Conservation (phyloP, 2,113 vertebrate species). For the Salvelinus sp. region DNA sequence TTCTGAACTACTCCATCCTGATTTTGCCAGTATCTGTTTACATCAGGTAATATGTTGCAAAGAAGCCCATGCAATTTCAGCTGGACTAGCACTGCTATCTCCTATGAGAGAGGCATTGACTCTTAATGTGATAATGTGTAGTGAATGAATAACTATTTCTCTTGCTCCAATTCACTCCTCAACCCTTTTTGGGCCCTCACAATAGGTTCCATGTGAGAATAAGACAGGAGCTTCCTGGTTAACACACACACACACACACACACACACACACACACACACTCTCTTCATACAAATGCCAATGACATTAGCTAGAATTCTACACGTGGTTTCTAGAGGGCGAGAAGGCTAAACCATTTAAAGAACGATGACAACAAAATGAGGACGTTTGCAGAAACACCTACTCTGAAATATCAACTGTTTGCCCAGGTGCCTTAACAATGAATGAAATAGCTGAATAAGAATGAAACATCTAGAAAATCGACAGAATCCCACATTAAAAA, state of each 20-base stretch:
- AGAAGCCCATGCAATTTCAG: not conserved
- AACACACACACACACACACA: slow-evolving; percentile 15
- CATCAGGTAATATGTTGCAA: too few species aligned
- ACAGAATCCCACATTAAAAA: too few species aligned
- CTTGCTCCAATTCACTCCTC: not conserved
- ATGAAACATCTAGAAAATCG: too few species aligned
- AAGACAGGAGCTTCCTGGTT: slow-evolving; percentile 1
- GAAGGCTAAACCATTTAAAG: too few species aligned
- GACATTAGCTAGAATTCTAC: not conserved
- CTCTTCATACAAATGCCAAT: not conserved
- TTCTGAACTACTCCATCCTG: not conserved
- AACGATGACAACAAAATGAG: too few species aligned
- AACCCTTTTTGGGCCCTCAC: not conserved
- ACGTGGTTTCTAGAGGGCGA: too few species aligned
- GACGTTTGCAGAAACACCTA: too few species aligned
- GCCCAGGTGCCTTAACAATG: too few species aligned
- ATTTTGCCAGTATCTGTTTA: not conserved
- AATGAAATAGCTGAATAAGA: too few species aligned
- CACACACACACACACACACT: not conserved
- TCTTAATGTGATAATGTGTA: slow-evolving; percentile 37
- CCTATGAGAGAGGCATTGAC: not conserved
- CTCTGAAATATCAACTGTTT: too few species aligned
- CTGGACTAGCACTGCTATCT: not conserved
- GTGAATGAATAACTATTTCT: slow-evolving; percentile 42
- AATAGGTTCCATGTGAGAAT: slow-evolving; percentile 56